phyloP scores from a whole-genome alignment of 2,797 vertebrate genomes.

The Halcyon badia region DNA sequence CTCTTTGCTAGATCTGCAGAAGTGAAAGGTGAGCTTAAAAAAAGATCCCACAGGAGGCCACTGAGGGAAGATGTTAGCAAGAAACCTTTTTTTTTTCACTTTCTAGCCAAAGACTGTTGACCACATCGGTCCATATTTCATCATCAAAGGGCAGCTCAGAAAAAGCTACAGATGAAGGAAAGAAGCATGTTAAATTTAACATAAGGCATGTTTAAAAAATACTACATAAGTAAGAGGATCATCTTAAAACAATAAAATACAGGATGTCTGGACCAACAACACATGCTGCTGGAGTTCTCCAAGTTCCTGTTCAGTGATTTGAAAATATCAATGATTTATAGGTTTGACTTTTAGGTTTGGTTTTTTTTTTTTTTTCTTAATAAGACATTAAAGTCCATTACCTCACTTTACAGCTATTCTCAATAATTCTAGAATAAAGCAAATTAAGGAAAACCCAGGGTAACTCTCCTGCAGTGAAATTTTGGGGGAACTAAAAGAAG shows the following conservation, averaged over 20 bases:
- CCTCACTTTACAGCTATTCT: neutral
- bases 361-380: neutral
- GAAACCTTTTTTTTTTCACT: conserved; percentile 21
- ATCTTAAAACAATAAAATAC: conserved; percentile 65
- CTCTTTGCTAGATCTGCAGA: neutral
- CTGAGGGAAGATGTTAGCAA: neutral
- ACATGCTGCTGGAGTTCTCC: neutral
- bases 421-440: neutral
- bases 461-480: neutral
- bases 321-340: conserved; percentile 13
- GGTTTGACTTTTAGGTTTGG: neutral
- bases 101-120: neutral
- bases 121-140: neutral
- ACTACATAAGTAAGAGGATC: conserved; percentile 10
- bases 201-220: neutral
- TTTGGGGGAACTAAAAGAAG: neutral
- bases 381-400: neutral
- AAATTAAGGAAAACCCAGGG: neutral
- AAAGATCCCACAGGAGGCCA: neutral
- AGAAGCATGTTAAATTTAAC: conserved; percentile 37
- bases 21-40: conserved; percentile 20
- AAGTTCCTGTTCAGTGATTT: conserved; percentile 40
- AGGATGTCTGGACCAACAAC: conserved; percentile 26
- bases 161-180: neutral
- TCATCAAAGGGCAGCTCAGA: neutral